These are phyloP conservation scores for Tangara arthus DNA, from an alignment of 2,797 vertebrate genomes.

Conservation along the genomic window DNA sequence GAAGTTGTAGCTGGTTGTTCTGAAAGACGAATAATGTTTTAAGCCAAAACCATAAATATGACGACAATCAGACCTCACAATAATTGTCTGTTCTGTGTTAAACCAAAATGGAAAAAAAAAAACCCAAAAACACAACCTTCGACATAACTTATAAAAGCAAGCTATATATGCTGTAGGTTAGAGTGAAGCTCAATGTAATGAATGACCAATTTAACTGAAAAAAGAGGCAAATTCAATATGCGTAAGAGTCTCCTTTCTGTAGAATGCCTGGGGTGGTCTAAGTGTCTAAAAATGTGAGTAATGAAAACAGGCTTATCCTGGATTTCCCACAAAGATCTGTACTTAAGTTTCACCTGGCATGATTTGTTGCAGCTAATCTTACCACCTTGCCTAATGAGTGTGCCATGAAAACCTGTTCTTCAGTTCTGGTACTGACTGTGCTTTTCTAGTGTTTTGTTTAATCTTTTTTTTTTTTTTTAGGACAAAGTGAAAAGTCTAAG, in stretches of 20 bases:
- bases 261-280: neutral
- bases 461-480: neutral
- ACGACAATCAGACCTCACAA: neutral
- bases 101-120: neutral
- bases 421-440: neutral
- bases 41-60: neutral
- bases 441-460: neutral
- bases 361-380: constrained; percentile 22
- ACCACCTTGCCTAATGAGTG: neutral
- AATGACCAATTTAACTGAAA: neutral
- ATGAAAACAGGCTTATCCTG: neutral
- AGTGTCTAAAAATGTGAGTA: constrained; percentile 17
- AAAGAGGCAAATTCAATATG: neutral
- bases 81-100: neutral
- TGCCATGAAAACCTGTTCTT: neutral
- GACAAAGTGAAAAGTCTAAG: neutral
- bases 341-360: neutral
- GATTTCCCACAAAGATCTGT: constrained; percentile 25
- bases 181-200: neutral
- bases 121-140: neutral
- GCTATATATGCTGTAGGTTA: neutral
- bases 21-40: neutral
- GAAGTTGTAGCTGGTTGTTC: neutral
- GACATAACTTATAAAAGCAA: neutral
- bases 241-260: neutral